A percentile compares a stretch with the other conserved stretches of the same genome.
Conservation (phyloP, 2,113 vertebrate species). For the Cichladusa arquata region DNA sequence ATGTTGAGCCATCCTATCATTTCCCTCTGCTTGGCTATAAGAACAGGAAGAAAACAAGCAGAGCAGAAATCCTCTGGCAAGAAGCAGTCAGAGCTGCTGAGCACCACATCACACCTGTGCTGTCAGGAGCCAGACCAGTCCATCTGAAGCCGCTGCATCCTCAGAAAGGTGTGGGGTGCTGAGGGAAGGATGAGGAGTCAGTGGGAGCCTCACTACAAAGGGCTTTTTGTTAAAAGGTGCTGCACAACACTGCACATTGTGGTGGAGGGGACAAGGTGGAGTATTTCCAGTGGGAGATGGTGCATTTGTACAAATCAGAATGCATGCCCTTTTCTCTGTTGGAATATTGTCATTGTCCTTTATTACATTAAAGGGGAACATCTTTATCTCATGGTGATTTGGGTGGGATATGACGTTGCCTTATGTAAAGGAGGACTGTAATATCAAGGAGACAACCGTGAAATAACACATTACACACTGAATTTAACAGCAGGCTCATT, state of each 20-base stretch:
- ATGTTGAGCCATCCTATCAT: background rate
- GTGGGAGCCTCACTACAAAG: fast-evolving
- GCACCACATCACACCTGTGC: background rate
- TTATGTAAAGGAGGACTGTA: conserved; percentile 36
- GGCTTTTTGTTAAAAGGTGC: background rate
- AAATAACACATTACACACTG: conserved; percentile 61
- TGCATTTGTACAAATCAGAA: conserved; percentile 3
- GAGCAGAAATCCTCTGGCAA: background rate
- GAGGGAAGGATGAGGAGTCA: background rate
- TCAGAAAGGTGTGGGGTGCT: background rate
- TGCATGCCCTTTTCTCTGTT: background rate
- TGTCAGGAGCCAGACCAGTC: fast-evolving
- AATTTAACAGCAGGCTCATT: conserved; percentile 66
- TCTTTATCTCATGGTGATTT: conserved; percentile 63
- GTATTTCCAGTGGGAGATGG: background rate
- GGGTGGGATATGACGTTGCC: conserved; percentile 36
- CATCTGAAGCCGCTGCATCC: background rate
- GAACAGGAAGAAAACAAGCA: background rate
- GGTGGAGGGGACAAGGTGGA: background rate
- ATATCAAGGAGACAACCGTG: conserved; percentile 65
- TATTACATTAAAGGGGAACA: conserved; percentile 56
- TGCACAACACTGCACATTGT: background rate
- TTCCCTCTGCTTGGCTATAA: background rate
- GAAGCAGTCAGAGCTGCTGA: background rate
- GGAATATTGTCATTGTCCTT: conserved; percentile 12